Evolutionary conservation across 2,797 vertebrate genomes (phyloP).

Genomic region (Pangasius djambal): DNA sequence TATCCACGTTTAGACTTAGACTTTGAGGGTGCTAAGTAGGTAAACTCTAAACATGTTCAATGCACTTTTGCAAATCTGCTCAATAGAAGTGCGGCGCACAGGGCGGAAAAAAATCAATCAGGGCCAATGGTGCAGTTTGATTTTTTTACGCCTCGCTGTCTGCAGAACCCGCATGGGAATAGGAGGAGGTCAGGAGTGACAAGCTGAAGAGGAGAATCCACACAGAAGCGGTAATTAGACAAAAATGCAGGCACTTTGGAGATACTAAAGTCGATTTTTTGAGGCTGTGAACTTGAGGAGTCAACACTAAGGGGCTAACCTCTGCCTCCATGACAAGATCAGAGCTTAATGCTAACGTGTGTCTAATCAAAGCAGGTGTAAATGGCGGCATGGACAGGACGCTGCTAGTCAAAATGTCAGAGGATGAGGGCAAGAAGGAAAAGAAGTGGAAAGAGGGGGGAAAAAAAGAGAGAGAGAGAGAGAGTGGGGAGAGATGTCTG

Average conservation of each 20-base stretch:
- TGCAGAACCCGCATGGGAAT: conserved; percentile 19
- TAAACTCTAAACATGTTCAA: background rate
- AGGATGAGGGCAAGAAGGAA: conserved; percentile 5
- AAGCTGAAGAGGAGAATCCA: conserved; percentile 36
- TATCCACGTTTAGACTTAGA: background rate
- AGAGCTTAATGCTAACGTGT: conserved; percentile 34
- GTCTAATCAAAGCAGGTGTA: conserved; percentile 38
- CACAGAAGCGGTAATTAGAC: conserved; percentile 48
- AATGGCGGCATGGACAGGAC: conserved; percentile 21
- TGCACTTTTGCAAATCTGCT: conserved; percentile 7
- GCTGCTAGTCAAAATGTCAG: conserved; percentile 39
- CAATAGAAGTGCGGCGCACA: conserved; percentile 5
- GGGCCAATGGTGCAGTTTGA: conserved; percentile 31
- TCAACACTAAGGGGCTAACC: conserved; percentile 39
- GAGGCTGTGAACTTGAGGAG: conserved; percentile 28
- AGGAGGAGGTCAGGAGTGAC: conserved; percentile 13
- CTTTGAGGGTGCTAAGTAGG: background rate
- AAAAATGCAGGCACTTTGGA: conserved; percentile 5
- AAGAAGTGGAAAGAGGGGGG: background rate
- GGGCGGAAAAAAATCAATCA: conserved; percentile 19
- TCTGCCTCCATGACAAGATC: background rate
- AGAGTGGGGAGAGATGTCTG: conserved; percentile 17
- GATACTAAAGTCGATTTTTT: conserved; percentile 17
- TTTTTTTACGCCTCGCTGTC: conserved; percentile 20
- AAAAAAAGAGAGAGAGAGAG: background rate